Conservation (phyloP, 2,888 invertebrate genomes). For the Hirtodrosophila alboralis region DNA sequence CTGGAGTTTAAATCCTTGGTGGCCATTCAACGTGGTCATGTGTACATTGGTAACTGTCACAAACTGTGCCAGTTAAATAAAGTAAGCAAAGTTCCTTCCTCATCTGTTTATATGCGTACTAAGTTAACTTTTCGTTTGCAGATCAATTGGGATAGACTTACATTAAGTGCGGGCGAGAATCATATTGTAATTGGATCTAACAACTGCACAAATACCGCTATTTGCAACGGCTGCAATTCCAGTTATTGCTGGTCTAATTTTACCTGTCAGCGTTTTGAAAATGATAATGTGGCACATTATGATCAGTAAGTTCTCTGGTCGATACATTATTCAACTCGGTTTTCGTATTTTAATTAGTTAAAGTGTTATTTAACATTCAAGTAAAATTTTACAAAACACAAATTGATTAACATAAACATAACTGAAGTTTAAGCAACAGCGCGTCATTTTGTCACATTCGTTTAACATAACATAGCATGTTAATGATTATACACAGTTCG, state of each 20-base stretch:
- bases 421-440: too few relatives aligned
- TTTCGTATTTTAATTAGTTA: too few relatives aligned
- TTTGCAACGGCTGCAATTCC: conserved; percentile 76
- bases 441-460: too few relatives aligned
- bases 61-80: conserved; percentile 90
- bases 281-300: conserved; percentile 71
- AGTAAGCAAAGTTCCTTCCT: conserved; percentile 61
- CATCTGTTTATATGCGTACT: too few relatives aligned
- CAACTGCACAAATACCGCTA: conserved; percentile 52
- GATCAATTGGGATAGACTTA: conserved; percentile 82
- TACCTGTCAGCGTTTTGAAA: conserved; percentile 81
- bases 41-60: conserved; percentile 90
- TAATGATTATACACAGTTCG: too few relatives aligned
- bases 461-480: too few relatives aligned
- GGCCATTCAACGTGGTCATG: conserved; percentile 91
- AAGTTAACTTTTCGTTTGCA: conserved; percentile 42
- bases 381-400: too few relatives aligned
- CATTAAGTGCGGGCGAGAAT: conserved; percentile 73
- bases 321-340: too few relatives aligned
- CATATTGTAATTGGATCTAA: conserved; percentile 57
- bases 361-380: too few relatives aligned
- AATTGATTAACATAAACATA: too few relatives aligned
- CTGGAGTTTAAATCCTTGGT: conserved; percentile 90
- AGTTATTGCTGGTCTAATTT: conserved; percentile 81
- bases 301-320: conserved; percentile 71